Conservation (phyloP, 2,797 vertebrate genomes). For the Siniperca scherzeri region DNA sequence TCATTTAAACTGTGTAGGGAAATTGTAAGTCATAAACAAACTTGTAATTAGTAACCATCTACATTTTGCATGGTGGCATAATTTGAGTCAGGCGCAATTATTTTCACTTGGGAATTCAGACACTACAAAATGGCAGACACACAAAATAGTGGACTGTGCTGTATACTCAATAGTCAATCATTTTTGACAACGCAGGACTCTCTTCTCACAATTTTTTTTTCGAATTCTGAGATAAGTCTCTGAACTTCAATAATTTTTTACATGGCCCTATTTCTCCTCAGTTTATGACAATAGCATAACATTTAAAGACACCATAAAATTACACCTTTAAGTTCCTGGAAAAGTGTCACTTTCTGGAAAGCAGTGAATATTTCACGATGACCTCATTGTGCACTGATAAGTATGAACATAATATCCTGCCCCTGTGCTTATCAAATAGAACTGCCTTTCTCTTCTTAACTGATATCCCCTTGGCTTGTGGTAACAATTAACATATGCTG, state of each 20-base stretch:
- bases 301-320: slow-evolving; percentile 7
- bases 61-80: neutral
- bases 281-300: neutral
- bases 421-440: neutral
- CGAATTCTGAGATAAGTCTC: neutral
- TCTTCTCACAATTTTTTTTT: slow-evolving; percentile 1
- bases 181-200: neutral
- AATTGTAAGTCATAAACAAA: neutral
- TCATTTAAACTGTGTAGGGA: neutral
- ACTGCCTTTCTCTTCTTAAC: neutral
- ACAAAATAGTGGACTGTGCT: neutral
- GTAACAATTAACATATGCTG: neutral
- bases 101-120: slow-evolving; percentile 1
- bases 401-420: neutral
- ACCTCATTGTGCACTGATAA: neutral
- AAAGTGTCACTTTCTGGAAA: slow-evolving; percentile 4
- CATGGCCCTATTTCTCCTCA: neutral
- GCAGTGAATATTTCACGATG: neutral
- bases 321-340: neutral
- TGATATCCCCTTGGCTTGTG: neutral
- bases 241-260: neutral
- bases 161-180: neutral
- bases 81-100: neutral
- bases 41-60: no score
- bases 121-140: neutral